These are phyloP conservation scores for Pleuronectes platessa DNA, from an alignment of 2,113 vertebrate genomes.

Conservation along the genomic window DNA sequence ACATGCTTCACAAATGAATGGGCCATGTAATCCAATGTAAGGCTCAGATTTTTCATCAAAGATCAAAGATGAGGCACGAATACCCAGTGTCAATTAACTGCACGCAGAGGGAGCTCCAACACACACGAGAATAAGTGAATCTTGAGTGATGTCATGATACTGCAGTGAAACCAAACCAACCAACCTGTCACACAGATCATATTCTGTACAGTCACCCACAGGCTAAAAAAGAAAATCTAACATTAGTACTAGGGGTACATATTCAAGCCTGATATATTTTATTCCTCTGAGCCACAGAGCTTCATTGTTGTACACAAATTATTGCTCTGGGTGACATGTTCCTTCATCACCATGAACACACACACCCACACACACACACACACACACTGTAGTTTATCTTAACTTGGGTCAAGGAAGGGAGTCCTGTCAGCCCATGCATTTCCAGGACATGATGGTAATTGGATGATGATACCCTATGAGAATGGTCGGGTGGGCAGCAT, in stretches of 20 bases:
- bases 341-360: neutral
- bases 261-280: neutral
- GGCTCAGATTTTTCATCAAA: conserved; percentile 15
- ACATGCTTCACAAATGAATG: conserved; percentile 13
- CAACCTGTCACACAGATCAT: neutral
- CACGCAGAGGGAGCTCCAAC: neutral
- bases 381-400: neutral
- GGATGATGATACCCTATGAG: neutral
- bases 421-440: neutral
- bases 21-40: conserved; percentile 16
- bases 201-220: neutral
- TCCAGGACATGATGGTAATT: neutral
- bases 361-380: too few relatives aligned
- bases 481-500: neutral
- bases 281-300: neutral
- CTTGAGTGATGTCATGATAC: conserved; percentile 1
- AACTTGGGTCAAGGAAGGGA: neutral
- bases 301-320: neutral
- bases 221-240: neutral
- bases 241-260: neutral
- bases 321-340: neutral
- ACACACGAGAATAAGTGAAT: neutral
- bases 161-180: conserved; percentile 3
- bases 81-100: conserved; percentile 16
- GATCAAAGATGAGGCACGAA: conserved; percentile 4